phyloP scores from a whole-genome alignment of 2,113 vertebrate genomes.

The Taxidea taxus region DNA sequence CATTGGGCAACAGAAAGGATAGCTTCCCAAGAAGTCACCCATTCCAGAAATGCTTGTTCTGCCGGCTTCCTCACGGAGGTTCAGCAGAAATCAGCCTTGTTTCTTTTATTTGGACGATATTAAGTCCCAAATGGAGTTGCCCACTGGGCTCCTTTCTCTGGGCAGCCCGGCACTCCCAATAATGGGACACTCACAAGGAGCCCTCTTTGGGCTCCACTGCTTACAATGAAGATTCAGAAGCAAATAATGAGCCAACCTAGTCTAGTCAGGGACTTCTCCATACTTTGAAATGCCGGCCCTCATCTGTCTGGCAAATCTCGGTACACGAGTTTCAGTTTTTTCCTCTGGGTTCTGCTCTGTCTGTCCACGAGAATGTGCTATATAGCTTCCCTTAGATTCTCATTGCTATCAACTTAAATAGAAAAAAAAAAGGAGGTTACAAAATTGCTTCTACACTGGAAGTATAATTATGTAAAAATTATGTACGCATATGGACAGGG shows the following conservation, averaged over 20 bases:
- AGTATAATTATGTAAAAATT: constrained; percentile 54
- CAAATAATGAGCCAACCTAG: constrained; percentile 40
- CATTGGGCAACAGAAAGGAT: background rate
- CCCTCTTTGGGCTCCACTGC: background rate
- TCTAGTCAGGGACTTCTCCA: background rate
- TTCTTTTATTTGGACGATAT: constrained; percentile 2
- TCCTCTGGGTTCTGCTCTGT: constrained; percentile 25
- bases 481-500: constrained; percentile 36
- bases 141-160: constrained; percentile 14
- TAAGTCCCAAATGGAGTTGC: background rate
- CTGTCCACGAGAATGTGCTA: constrained; percentile 53
- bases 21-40: background rate
- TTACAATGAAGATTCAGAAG: constrained; percentile 45
- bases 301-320: background rate
- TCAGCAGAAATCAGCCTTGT: background rate
- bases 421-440: background rate
- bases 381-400: constrained; percentile 19
- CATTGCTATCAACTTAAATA: constrained; percentile 9
- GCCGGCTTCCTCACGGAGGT: background rate
- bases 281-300: background rate
- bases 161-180: constrained; percentile 16
- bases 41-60: background rate
- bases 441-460: constrained; percentile 31
- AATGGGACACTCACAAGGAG: constrained; percentile 19
- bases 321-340: background rate